These are phyloP conservation scores for Pachypeltis micranthus DNA, from an alignment of 1,140 invertebrate genomes.

Conservation along the genomic window DNA sequence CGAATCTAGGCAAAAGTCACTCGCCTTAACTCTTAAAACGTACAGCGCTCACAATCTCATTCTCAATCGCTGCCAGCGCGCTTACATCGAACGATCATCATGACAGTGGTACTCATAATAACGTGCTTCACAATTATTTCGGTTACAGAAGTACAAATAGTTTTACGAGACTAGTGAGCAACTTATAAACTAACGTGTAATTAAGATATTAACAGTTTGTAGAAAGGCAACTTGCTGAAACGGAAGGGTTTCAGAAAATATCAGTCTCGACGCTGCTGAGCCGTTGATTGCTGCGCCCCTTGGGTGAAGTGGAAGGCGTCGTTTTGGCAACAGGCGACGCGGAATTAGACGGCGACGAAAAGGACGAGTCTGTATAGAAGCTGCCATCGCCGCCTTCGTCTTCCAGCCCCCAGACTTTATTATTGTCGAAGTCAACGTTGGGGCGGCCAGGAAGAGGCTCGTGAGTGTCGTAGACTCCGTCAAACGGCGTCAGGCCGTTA, in stretches of 20 bases:
- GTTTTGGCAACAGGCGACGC: constrained; percentile 9
- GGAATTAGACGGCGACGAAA: constrained; percentile 1
- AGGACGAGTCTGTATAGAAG: neutral
- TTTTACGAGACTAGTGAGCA: too few relatives aligned
- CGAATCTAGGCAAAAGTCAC: too few relatives aligned
- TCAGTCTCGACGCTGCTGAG: constrained; percentile 15
- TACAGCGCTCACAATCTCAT: too few relatives aligned
- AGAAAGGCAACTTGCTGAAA: too few relatives aligned
- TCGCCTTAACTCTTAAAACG: too few relatives aligned
- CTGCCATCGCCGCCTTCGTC: constrained; percentile 37
- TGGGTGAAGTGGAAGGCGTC: neutral
- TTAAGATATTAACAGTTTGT: too few relatives aligned
- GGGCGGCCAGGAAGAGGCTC: constrained; percentile 6
- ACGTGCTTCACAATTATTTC: too few relatives aligned
- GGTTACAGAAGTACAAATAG: too few relatives aligned
- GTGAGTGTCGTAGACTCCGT: constrained; percentile 1
- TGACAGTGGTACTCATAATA: too few relatives aligned
- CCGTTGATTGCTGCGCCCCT: neutral
- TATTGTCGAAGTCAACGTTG: constrained; percentile 49
- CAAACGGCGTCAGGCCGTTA: neutral
- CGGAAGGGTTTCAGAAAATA: constrained; percentile 12
- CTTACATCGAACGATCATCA: too few relatives aligned
- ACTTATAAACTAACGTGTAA: too few relatives aligned
- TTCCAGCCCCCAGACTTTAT: constrained; percentile 64
- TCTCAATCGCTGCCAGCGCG: too few relatives aligned